Base-by-base conservation (phyloP, 2,797 vertebrate species). In the Tinamus major region DNA sequence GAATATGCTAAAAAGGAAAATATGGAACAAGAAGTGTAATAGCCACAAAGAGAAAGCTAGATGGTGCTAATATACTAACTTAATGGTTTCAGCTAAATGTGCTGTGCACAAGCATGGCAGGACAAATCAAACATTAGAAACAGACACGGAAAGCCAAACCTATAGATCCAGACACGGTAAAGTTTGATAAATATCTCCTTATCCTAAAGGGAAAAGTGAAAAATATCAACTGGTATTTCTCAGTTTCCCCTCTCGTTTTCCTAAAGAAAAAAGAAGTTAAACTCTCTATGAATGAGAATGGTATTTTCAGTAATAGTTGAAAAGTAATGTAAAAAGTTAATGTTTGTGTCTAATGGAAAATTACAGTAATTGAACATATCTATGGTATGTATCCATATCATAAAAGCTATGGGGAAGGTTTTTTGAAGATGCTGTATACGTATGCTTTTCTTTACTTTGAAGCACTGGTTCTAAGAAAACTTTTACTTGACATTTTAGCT, bases 21-120 rank as follows among this genome's bases (percentile, higher is more conserved):
- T 13, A 23, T 39, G 16, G 20, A 87, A 84, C 59, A 62, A 78
- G 62, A 85, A 87, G 63, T 83, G 92, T 53, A 93, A 37, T 93
- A 86, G 81, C 90, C 85, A 33, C 20, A 53, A 83, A 81, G 10
- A 76, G 84, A 48, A 88, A 74, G 95, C 95, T 96, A 96, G 95
- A 93, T 96, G 94, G 95, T 87, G 94, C 95, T 93, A 79, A 84
- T 59, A 53, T 2, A 90, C 89, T 72, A 82, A 69, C 59, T 89
- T 91, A 14, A 14, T 3, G 20, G 16, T 46, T 92, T 35, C 21
- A 75, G 39, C 12, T 10, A 64, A 24, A 0, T 7, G 44, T 24
- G 24, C 31, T 76, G 29, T 1, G 6, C 31, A 49, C 5, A 48
- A 79, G 51, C 46, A 26, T 42, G n/a, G 23, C 53, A 33, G 70